These are phyloP conservation scores for Acropora tenuis DNA, from an alignment of 64 coral and sea anemone species.

Conservation along the genomic window DNA sequence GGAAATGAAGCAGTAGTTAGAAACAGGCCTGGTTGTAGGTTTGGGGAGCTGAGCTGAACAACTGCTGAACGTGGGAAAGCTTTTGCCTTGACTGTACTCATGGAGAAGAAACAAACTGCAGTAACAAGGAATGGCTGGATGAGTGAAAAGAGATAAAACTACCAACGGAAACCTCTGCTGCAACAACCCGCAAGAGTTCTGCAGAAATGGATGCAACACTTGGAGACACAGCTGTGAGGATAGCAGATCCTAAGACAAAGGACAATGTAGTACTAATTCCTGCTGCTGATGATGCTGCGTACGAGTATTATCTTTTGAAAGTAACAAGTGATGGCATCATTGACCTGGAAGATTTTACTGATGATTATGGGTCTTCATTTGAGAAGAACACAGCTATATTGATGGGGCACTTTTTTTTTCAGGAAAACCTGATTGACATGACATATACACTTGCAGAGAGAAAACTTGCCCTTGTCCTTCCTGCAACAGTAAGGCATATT, in stretches of 20 bases:
- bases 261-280: constrained; percentile 36
- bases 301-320: constrained; percentile 61
- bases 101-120: constrained; percentile 1
- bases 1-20: neutral
- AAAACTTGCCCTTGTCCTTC: constrained; percentile 30
- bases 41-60: neutral
- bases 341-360: neutral
- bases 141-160: constrained; percentile 13
- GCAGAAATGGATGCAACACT: neutral
- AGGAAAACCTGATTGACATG: constrained; percentile 60
- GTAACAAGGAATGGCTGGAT: constrained; percentile 50
- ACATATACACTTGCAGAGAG: constrained; percentile 44
- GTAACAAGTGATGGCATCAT: constrained; percentile 26
- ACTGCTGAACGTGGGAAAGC: constrained; percentile 24
- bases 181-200: constrained; percentile 31
- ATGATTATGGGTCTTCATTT: constrained; percentile 55
- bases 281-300: constrained; percentile 38
- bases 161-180: constrained; percentile 22
- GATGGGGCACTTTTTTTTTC: constrained; percentile 35
- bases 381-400: neutral
- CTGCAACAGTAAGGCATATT: constrained; percentile 15
- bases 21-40: neutral
- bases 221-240: neutral
- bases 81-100: constrained; percentile 29
- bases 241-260: constrained; percentile 16